Percentiles rank a stretch among this genome's conserved stretches.
phyloP scores from a whole-genome alignment of 2,113 vertebrate species.

The Stigmatopora nigra region DNA sequence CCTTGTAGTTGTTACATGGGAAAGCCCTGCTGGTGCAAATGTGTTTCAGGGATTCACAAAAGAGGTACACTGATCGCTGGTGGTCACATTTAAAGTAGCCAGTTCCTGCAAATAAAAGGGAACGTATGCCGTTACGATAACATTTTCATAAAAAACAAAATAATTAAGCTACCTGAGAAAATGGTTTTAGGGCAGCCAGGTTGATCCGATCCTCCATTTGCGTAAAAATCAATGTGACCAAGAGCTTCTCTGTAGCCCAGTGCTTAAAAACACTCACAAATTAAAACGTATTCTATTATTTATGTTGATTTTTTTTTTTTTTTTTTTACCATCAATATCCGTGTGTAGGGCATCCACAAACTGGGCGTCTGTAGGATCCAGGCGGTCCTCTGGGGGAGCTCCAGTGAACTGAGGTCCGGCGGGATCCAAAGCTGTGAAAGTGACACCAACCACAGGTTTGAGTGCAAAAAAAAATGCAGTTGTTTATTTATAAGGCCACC shows the following conservation, averaged over 20 bases:
- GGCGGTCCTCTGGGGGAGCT: constrained; percentile 51
- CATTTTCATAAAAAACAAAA: background rate
- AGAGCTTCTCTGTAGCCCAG: constrained; percentile 77
- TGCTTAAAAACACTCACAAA: constrained; percentile 51
- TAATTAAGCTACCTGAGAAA: constrained; percentile 73
- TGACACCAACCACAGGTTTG: background rate
- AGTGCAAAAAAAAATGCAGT: background rate
- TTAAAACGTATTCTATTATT: background rate
- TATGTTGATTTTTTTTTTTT: constrained; percentile 8
- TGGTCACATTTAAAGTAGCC: constrained; percentile 86
- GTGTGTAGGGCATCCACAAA: constrained; percentile 93
- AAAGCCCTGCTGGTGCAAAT: constrained; percentile 67
- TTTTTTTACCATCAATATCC: constrained; percentile 73
- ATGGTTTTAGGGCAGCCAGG: constrained; percentile 83
- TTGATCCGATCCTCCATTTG: constrained; percentile 86
- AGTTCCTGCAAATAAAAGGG: constrained; percentile 60
- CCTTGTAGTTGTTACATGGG: constrained; percentile 77
- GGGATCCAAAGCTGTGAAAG: constrained; percentile 80
- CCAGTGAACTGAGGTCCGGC: constrained; percentile 80
- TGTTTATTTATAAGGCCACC: background rate
- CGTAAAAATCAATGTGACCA: constrained; percentile 88
- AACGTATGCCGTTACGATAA: background rate
- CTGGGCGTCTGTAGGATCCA: constrained; percentile 79
- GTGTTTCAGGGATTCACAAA: constrained; percentile 68
- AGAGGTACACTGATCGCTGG: constrained; percentile 86